Conservation (phyloP, 2,888 invertebrate genomes). For the Pseudococcus viburni region DNA sequence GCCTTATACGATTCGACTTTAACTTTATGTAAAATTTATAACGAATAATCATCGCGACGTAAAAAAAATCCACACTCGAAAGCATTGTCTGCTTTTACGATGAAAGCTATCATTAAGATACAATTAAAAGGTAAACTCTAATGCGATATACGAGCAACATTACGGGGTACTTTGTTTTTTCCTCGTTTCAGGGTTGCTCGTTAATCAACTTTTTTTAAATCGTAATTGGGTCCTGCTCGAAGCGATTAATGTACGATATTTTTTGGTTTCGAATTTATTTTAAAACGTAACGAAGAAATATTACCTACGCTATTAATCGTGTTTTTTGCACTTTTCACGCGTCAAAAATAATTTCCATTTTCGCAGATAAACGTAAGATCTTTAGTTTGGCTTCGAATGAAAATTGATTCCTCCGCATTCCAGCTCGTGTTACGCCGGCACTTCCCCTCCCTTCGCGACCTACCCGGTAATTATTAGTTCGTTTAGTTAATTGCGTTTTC, state of each 20-base stretch:
- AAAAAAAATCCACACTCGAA: constrained; percentile 2
- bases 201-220: neutral
- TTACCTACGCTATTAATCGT: neutral
- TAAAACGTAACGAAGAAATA: neutral
- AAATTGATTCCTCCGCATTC: neutral
- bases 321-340: neutral
- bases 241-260: neutral
- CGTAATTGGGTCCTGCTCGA: neutral
- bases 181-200: neutral
- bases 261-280: neutral
- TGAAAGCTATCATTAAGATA: constrained; percentile 35
- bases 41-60: neutral
- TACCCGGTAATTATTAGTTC: neutral
- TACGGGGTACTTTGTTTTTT: neutral
- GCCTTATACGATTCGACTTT: neutral
- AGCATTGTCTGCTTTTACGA: constrained; percentile 14
- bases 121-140: constrained; percentile 5
- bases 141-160: constrained; percentile 16
- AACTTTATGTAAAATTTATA: neutral
- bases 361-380: neutral
- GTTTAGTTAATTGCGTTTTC: neutral
- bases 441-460: too few species aligned
- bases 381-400: neutral
- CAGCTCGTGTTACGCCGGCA: neutral
- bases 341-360: neutral